Percentiles rank a stretch among this genome's conserved stretches.
Evolutionary conservation across 2,888 invertebrate species (phyloP).

Genomic region (Byasa hedistus): DNA sequence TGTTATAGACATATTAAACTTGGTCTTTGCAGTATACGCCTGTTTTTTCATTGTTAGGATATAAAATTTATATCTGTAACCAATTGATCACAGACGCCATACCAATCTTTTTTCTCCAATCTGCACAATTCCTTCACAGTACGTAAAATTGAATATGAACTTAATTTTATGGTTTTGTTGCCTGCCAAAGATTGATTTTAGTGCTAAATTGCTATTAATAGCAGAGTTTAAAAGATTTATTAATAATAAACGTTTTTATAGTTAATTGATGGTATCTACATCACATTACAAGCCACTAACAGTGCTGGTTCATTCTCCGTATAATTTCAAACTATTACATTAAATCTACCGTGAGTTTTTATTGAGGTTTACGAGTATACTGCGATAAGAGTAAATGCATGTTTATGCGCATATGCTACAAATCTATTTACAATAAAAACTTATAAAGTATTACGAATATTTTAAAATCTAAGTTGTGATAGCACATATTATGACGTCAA

Average conservation of each 20-base stretch:
- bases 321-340: no score
- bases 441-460: no score
- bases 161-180: conserved; percentile 29
- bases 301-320: not conserved
- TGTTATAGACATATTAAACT: not conserved
- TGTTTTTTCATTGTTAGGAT: not conserved
- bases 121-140: conserved; percentile 24
- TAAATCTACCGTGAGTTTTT: no score
- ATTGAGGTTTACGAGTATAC: no score
- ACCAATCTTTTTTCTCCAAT: conserved; percentile 25
- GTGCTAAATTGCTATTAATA: conserved; percentile 22
- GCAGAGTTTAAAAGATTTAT: conserved; percentile 23
- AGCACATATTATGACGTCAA: no score
- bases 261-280: conserved; percentile 16
- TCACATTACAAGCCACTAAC: conserved; percentile 3
- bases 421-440: no score
- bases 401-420: no score
- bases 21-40: not conserved
- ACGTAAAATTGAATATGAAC: conserved; percentile 25
- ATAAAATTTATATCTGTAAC: not conserved
- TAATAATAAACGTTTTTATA: conserved; percentile 26
- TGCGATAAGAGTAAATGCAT: no score
- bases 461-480: no score
- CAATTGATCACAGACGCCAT: not conserved
- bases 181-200: conserved; percentile 27